A percentile compares a stretch with the other conserved stretches of the same genome.
Conservation (phyloP, 2,113 vertebrate genomes). For the Phrynosoma platyrhinos region DNA sequence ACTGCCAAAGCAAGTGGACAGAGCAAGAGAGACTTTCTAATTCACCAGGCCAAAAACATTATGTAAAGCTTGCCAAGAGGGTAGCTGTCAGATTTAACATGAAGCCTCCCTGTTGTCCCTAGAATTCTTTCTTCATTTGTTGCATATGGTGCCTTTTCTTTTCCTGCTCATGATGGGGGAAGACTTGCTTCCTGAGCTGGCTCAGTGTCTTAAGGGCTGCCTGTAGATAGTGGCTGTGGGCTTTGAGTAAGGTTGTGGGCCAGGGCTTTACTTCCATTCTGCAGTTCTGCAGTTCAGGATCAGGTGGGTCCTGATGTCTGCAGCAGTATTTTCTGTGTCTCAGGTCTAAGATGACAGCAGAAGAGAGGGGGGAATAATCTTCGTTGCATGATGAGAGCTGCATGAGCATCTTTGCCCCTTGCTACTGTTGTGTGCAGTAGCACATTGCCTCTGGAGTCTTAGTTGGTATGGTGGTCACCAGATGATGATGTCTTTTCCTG, state of each 20-base stretch:
- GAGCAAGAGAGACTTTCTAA: neutral
- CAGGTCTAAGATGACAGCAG: neutral
- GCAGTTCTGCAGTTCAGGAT: neutral
- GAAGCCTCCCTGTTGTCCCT: neutral
- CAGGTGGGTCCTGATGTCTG: neutral
- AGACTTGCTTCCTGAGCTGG: neutral
- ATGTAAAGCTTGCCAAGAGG: neutral
- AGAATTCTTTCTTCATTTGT: neutral
- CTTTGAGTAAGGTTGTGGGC: neutral
- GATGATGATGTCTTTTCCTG: neutral
- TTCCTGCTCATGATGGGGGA: neutral
- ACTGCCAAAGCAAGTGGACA: conserved; percentile 11
- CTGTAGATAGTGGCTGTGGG: neutral
- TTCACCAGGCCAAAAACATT: neutral
- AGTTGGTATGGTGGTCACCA: neutral
- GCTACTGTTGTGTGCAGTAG: neutral
- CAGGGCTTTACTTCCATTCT: neutral
- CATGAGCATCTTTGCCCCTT: too few relatives aligned
- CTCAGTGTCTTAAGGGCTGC: neutral
- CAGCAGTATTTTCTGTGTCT: neutral
- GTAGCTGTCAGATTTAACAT: neutral
- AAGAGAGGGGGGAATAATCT: neutral
- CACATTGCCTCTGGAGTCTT: neutral
- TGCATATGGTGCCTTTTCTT: conserved; percentile 10
- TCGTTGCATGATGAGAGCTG: neutral